Evolutionary conservation across 2,797 vertebrate genomes (phyloP).

Genomic region (Miichthys miiuy): DNA sequence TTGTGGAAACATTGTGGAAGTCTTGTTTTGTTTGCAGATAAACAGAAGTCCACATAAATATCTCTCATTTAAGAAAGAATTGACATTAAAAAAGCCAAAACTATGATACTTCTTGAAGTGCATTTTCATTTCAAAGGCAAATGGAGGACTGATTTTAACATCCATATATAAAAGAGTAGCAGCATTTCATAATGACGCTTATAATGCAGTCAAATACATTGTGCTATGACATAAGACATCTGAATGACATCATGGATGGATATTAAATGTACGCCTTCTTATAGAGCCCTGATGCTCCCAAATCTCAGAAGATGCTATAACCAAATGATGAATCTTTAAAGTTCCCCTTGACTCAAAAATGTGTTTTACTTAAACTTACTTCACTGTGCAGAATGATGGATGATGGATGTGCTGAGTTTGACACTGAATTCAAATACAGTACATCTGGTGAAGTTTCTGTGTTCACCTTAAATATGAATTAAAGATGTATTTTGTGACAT

Average conservation of each 20-base stretch:
- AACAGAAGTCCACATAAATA: constrained; percentile 71
- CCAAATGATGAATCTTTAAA: neutral
- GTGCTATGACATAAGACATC: neutral
- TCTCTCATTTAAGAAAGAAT: constrained; percentile 50
- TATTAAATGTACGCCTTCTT: neutral
- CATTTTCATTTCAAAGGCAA: constrained; percentile 48
- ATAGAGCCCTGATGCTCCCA: neutral
- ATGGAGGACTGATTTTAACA: constrained; percentile 36
- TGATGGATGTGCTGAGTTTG: neutral
- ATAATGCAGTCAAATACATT: constrained; percentile 6
- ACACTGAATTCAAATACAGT: neutral
- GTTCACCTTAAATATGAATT: neutral
- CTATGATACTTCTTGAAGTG: constrained; percentile 21
- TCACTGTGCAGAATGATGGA: neutral
- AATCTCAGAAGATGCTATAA: neutral
- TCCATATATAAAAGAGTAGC: constrained; percentile 12
- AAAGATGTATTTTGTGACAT: neutral
- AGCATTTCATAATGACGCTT: constrained; percentile 1
- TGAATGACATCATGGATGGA: constrained; percentile 5
- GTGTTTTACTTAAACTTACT: neutral
- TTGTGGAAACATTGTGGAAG: constrained; percentile 24
- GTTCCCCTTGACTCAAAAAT: neutral
- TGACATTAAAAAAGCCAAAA: constrained; percentile 50
- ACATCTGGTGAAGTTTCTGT: neutral
- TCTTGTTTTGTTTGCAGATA: constrained; percentile 67